Percentiles rank a stretch among this genome's conserved stretches.
Evolutionary conservation across 2,888 invertebrate genomes (phyloP).

Genomic region (Cantharis rufa): DNA sequence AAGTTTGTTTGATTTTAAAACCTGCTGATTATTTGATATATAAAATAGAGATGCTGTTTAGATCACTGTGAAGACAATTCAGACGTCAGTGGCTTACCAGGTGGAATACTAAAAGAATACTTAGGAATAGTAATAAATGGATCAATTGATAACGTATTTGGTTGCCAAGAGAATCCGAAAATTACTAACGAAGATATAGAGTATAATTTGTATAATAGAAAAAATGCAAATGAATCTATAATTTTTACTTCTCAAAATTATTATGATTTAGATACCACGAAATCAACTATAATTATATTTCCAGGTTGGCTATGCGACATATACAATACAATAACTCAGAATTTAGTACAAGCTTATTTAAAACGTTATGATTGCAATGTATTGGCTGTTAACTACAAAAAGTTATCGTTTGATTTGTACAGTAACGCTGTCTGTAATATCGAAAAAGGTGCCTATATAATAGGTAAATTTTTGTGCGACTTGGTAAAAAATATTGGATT

Average conservation of each 20-base stretch:
- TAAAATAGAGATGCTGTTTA: neutral
- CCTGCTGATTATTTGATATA: too few species aligned
- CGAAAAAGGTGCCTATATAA: neutral
- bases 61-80: neutral
- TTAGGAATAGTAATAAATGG: neutral
- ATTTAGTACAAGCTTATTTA: neutral
- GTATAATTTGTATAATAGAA: neutral
- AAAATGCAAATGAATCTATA: neutral
- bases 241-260: neutral
- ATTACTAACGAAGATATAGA: neutral
- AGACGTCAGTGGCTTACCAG: neutral
- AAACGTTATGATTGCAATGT: neutral
- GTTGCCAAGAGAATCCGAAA: neutral
- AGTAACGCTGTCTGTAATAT: neutral
- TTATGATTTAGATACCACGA: neutral
- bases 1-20: neutral
- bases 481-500: neutral
- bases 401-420: neutral
- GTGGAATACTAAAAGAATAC: neutral
- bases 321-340: neutral
- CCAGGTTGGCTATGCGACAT: neutral
- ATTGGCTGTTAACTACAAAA: neutral
- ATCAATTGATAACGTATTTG: neutral
- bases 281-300: neutral
- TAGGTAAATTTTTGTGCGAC: neutral